Evolutionary conservation across 2,888 invertebrate species (phyloP).

Genomic region (Thereva unica): DNA sequence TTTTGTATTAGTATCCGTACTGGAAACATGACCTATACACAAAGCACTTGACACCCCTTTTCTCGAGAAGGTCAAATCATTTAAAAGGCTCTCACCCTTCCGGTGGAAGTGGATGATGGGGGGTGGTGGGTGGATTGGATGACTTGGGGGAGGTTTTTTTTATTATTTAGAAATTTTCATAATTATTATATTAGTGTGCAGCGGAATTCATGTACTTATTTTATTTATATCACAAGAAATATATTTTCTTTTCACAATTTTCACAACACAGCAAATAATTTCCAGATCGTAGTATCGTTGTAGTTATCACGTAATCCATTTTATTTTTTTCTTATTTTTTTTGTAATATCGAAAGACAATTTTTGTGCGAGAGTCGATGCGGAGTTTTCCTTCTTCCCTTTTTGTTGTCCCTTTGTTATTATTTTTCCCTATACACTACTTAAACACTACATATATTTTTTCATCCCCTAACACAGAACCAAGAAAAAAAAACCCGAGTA

Average conservation of each 20-base stretch:
- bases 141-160: background rate
- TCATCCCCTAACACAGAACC: no score
- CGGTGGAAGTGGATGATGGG: background rate
- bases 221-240: constrained; percentile 26
- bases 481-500: no score
- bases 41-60: constrained; percentile 22
- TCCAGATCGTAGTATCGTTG: constrained; percentile 1
- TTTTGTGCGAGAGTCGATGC: constrained; percentile 15
- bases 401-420: background rate
- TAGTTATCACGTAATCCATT: constrained; percentile 24
- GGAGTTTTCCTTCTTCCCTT: constrained; percentile 1
- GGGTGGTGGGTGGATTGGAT: background rate
- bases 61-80: constrained; percentile 34
- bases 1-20: constrained; percentile 7
- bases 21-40: constrained; percentile 38
- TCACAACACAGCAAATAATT: constrained; percentile 2
- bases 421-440: constrained; percentile 10
- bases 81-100: constrained; percentile 4
- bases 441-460: background rate
- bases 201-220: background rate
- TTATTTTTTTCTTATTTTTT: no score
- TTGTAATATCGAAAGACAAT: constrained; percentile 2
- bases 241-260: constrained; percentile 9
- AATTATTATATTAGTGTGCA: background rate
- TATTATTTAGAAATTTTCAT: background rate